Percentiles rank a stretch among this genome's conserved stretches.
phyloP scores from a whole-genome alignment of 2,797 vertebrate genomes.

The Dendrocincla tyrannina region DNA sequence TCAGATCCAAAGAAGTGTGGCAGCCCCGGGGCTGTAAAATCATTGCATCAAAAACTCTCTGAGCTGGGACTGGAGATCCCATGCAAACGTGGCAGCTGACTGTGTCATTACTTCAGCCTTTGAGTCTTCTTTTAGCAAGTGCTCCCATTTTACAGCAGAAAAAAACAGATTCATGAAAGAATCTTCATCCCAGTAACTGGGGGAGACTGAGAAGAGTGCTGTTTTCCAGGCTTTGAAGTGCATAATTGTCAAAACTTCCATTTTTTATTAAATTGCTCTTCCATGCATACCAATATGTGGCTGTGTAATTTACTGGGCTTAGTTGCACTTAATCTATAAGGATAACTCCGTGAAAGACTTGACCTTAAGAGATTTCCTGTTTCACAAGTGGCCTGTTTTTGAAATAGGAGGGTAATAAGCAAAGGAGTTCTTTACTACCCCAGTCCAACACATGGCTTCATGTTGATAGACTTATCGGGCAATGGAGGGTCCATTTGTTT shows the following conservation, averaged over 20 bases:
- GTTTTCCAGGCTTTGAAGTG: not conserved
- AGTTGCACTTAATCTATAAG: not conserved
- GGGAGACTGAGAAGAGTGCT: not conserved
- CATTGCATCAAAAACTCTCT: not conserved
- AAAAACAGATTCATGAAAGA: not conserved
- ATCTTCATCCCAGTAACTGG: not conserved
- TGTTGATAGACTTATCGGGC: not conserved
- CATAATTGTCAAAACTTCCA: not conserved
- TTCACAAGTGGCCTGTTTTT: not conserved
- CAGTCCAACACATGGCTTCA: not conserved
- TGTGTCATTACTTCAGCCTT: not conserved
- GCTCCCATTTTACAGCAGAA: not conserved
- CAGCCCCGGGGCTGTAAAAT: conserved; percentile 10
- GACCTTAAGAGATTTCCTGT: conserved; percentile 8
- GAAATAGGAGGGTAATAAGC: not conserved
- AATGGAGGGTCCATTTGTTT: not conserved
- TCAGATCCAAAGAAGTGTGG: not conserved
- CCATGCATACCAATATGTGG: not conserved
- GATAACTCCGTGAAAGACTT: not conserved
- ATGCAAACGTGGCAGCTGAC: not conserved
- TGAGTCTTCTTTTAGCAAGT: not conserved
- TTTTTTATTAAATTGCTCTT: not conserved
- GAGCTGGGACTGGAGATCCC: not conserved
- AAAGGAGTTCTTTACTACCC: not conserved
- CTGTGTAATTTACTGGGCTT: not conserved